These are phyloP conservation scores for Onychomys torridus DNA, from an alignment of 2,797 vertebrate species.

Conservation along the genomic window DNA sequence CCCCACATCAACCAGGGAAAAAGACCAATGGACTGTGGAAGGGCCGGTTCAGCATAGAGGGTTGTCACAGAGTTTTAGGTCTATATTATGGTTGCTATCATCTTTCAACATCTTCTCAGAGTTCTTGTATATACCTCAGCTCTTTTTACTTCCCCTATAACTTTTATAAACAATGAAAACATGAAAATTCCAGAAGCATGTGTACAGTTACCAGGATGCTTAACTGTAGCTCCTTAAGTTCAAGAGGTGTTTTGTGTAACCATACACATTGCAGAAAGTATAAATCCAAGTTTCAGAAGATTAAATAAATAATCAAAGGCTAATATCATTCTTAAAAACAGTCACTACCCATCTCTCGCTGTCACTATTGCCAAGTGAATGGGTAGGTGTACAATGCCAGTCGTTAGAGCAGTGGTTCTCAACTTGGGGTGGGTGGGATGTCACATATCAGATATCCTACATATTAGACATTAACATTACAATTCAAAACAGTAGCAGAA, in stretches of 20 bases:
- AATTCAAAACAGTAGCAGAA: not conserved
- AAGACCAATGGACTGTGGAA: not conserved
- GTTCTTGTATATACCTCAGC: conserved; percentile 5
- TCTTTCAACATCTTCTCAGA: conserved; percentile 48
- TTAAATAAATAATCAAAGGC: conserved; percentile 64
- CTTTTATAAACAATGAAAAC: conserved; percentile 48
- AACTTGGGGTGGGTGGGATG: not conserved
- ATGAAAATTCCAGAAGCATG: conserved; percentile 25
- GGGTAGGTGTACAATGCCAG: not conserved
- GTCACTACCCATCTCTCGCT: conserved; percentile 36
- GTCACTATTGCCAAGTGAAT: not conserved
- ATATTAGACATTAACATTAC: not conserved
- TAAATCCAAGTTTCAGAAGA: conserved; percentile 63
- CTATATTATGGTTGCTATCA: not conserved
- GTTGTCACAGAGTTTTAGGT: not conserved
- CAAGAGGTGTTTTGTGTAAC: conserved; percentile 48
- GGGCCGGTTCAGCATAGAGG: not conserved
- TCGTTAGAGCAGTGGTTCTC: not conserved
- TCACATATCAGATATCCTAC: not conserved
- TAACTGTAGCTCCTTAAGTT: conserved; percentile 57
- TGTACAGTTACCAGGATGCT: conserved; percentile 47
- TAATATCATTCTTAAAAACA: conserved; percentile 48
- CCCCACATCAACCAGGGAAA: not conserved
- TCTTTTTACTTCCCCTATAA: conserved; percentile 54
- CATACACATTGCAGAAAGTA: conserved; percentile 29